Evolutionary conservation across 2,113 vertebrate genomes (phyloP), one percentile per base, ranked within the genome.

Genomic region (Axis porcinus): DNA sequence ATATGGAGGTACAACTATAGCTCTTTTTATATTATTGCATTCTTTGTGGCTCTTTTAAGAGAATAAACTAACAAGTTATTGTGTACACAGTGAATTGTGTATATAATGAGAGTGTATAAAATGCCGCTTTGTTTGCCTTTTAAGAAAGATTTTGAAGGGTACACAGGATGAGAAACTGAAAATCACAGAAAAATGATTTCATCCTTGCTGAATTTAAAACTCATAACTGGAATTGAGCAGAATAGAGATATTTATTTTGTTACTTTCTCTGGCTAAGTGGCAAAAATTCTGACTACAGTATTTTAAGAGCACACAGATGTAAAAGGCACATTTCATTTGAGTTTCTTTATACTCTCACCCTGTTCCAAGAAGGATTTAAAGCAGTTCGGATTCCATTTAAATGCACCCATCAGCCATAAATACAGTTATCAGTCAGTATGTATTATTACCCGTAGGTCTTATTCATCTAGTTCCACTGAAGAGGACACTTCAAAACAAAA

Each of bases 401-500:
- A 54, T 81, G 94, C 96, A 85, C 14, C 21, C 97, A 19, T 85
- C 21, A 88, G 90, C 85, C 91, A 81, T 96, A 97, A 74, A 70
- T 2, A 2, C 89, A 21, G 1, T 40, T 87, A 89, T 89, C 83
- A 84, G 57, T 81, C 11, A 96, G 0, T 57, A 0, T 93, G 23
- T 97, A 11, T 96, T 98, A 60, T 95, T 98, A 82, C 93, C 21
- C 52, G 28, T 97, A 99, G 99, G 95, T 99, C 99, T 78, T 97
- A 96, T 86, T 99, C 99, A n/a, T 99, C 99, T 54, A 99, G 99
- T 98, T 97, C 98, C 67, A 98, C 99, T 16, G 99, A 99, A 89
- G 99, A 99, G 3, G 98, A 99, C 45, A 97, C 95, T 15, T 98
- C 98, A 86, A 99, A 99, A 98, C 99, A 99, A 98, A 99, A 99